phyloP scores from a whole-genome alignment of 2,797 vertebrate species.

The Apogon hyalosoma region DNA sequence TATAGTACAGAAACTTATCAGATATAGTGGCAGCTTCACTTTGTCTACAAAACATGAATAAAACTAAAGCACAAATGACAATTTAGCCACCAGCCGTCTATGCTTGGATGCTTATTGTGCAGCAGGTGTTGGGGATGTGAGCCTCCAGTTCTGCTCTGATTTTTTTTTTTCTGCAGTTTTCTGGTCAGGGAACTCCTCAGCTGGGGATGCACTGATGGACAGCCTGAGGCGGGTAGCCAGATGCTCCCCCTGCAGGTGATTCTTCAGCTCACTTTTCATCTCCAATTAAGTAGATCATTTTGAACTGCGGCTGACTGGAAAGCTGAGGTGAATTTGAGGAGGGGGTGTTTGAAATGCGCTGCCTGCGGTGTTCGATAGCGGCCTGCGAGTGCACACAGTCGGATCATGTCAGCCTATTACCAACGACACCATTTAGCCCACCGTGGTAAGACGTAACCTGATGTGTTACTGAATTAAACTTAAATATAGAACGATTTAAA shows the following conservation, averaged over 20 bases:
- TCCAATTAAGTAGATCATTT: slow-evolving; percentile 48
- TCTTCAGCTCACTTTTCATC: slow-evolving; percentile 41
- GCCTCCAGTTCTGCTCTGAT: slow-evolving; percentile 32
- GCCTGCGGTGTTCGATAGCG: background rate
- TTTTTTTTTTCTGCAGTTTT: slow-evolving; percentile 14
- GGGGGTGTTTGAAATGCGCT: background rate
- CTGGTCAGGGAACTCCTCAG: slow-evolving; percentile 37
- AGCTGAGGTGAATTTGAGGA: slow-evolving; percentile 19
- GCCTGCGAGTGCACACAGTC: background rate
- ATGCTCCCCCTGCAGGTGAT: slow-evolving; percentile 59
- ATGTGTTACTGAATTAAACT: background rate
- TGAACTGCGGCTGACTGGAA: slow-evolving; percentile 23
- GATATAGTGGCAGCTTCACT: slow-evolving; percentile 26
- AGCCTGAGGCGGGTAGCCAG: slow-evolving; percentile 50
- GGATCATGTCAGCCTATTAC: background rate
- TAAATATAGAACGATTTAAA: too few relatives aligned
- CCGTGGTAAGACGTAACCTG: background rate
- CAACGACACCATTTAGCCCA: background rate
- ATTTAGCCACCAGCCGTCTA: slow-evolving; percentile 6
- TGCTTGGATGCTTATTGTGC: slow-evolving; percentile 22
- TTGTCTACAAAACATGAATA: slow-evolving; percentile 19
- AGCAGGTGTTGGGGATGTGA: slow-evolving; percentile 48
- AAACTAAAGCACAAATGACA: slow-evolving; percentile 34
- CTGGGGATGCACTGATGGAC: slow-evolving; percentile 43
- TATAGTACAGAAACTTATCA: slow-evolving; percentile 13